Percentiles rank a stretch among this genome's conserved stretches.
phyloP scores from a whole-genome alignment of 2,797 vertebrate genomes.

The Brotogeris chrysoptera region DNA sequence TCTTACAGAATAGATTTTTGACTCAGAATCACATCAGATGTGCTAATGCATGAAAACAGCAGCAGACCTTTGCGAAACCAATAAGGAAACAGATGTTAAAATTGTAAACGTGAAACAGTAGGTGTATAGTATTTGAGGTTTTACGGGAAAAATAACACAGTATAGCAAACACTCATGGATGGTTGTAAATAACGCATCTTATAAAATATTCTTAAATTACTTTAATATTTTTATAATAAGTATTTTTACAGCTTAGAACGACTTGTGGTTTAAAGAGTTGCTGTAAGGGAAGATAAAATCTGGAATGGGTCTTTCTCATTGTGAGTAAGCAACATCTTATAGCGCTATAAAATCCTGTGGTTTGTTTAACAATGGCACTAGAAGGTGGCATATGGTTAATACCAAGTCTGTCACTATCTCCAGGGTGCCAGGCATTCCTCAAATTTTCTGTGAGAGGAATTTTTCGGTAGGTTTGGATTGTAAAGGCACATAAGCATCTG shows the following conservation, averaged over 20 bases:
- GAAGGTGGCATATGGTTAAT: slow-evolving; percentile 86
- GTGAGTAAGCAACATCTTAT: slow-evolving; percentile 76
- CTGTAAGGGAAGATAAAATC: background rate
- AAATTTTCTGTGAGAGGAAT: slow-evolving; percentile 78
- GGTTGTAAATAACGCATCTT: background rate
- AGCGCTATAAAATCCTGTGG: slow-evolving; percentile 73
- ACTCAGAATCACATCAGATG: background rate
- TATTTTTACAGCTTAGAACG: background rate
- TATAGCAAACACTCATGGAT: background rate
- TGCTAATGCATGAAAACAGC: background rate
- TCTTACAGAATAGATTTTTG: background rate
- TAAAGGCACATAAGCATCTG: slow-evolving; percentile 95
- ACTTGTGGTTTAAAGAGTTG: slow-evolving; percentile 68
- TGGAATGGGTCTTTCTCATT: slow-evolving; percentile 22
- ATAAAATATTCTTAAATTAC: slow-evolving; percentile 31
- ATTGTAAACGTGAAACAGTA: background rate
- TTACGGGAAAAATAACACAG: background rate
- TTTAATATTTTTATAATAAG: slow-evolving; percentile 20
- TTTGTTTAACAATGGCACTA: slow-evolving; percentile 83
- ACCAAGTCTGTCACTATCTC: slow-evolving; percentile 55
- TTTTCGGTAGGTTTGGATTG: slow-evolving; percentile 79
- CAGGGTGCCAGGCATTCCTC: slow-evolving; percentile 76
- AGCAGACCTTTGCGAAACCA: background rate
- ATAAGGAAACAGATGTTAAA: slow-evolving; percentile 31
- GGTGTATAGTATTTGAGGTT: background rate